Evolutionary conservation across 1,140 invertebrate genomes (phyloP), one percentile per base, ranked within the genome.

Genomic region (Nasonia vitripennis): DNA sequence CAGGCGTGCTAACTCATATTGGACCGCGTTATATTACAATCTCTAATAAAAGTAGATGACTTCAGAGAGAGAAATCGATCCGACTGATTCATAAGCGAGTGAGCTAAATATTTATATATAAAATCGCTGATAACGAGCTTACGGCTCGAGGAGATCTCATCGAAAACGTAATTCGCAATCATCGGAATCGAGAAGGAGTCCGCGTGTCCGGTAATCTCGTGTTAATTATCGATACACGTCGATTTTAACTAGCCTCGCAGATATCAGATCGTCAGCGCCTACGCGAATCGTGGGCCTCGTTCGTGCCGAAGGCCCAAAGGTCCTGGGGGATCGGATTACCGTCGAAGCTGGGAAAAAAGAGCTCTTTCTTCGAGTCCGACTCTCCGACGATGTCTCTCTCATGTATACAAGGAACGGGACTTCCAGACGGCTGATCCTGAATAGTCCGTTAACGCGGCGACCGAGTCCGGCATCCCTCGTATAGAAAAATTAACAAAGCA

Each of bases 401-500:
- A 37, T 37, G 17, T 70, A 27, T 70, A 70, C 10, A 71, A 34
- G 70, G 70, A 71, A 71, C 88, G 89, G 90, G 90, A 92, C 90
- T 92, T 92, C 91, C 91, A 92, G 88, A 89, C 78, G 88, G 88
- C 84, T 89, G 91, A 86, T 78, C 85, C 75, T 89, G 88, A 92
- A 92, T 91, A 88, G 89, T 82, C 87, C 79, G 84, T 88, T 87
- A 89, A 89, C 77, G 78, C 77, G 82, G 86, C 87, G 83, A 82
- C 70, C 55, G 41, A 45, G 41, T 45, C 41, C 41, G 34, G 34
- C 34, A 9, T 45, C 80, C 70, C 81, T 87, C 67, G 37, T 86
- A 85, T 87, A 88, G 90, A 89, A 91, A 91, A 91, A 91, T 89
- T 90, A 91, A 92, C 91, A 92, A 92, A 92, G 89, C 88, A 86